Base-by-base conservation (phyloP, 1,140 invertebrate genomes). In the Euschistus heros region DNA sequence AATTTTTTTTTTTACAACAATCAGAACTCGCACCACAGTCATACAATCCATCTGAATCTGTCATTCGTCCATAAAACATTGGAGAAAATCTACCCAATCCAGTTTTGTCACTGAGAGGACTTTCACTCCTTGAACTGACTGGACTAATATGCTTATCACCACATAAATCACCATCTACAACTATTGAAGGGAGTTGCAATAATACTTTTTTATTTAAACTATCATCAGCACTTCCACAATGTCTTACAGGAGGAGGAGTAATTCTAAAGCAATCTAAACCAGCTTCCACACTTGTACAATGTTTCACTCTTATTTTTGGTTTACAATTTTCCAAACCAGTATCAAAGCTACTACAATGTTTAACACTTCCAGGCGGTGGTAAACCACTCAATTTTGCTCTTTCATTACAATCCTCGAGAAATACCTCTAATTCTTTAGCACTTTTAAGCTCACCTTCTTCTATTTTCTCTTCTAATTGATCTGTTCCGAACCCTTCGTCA, bases 1-100 rank as follows among this genome's bases (percentile, higher is more conserved):
- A 63, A 27, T 68, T 64, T 63, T 69, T 69, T 20, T 62, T 67
- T 18, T 70, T 72, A 26, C 69, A 68, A 44, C 72, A 70, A 72
- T 87, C 86, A 0, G 85, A 86, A 73, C 85, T 87, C 8, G 84
- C 84, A 73, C 85, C 84, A 74, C 85, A 86, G 73, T 89, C 86
- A 73, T 88, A 88, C 5, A 89, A 73, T 2, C 85, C 86, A 73
- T 88, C 87, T 0, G 86, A 87, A 73, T 88, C 86, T 2, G 86
- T 87, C 68, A 86, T 77, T 14, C 68, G 70, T n/a, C 84, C 81
- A 72, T 86, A 87, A 70, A 86, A 86, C 70, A 84, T 81, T 2
- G 84, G 82, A 0, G 84, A 86, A 71, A 86, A 86, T 62, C 82
- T 73, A 1, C 80, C 81, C 24, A 83, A 68, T 47, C 82, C 80